Evolutionary conservation across 2,113 vertebrate species (phyloP).

Genomic region (Clarias batrachus): DNA sequence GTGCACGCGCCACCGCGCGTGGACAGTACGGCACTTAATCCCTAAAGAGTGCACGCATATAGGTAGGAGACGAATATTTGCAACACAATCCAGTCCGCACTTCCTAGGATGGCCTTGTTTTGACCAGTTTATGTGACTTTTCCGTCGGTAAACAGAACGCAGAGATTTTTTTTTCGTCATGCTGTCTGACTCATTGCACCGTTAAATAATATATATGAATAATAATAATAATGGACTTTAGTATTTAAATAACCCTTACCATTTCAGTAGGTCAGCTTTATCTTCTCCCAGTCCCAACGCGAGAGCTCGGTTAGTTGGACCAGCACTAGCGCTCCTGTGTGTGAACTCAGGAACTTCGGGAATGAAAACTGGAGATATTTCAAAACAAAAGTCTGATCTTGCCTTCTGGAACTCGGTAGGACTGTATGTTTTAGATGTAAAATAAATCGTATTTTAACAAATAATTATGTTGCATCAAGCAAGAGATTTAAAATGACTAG

Average conservation of each 20-base stretch:
- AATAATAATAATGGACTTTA: too few relatives aligned
- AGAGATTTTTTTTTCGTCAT: neutral
- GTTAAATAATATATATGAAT: neutral
- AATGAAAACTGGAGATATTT: neutral
- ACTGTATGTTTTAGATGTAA: neutral
- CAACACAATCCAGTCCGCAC: neutral
- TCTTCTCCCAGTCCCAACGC: slow-evolving; percentile 16
- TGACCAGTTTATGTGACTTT: slow-evolving; percentile 1
- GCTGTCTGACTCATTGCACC: neutral
- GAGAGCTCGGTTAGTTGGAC: neutral
- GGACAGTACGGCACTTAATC: too few relatives aligned
- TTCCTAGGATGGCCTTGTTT: slow-evolving; percentile 49
- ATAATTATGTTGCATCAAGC: too few relatives aligned
- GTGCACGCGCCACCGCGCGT: neutral
- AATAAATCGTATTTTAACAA: too few relatives aligned
- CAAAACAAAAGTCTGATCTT: slow-evolving; percentile 48
- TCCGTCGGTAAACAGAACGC: neutral
- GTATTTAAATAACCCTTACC: neutral
- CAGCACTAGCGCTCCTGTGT: neutral
- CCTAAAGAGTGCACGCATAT: neutral
- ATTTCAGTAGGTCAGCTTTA: slow-evolving; percentile 24
- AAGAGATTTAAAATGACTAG: too few relatives aligned
- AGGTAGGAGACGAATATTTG: neutral
- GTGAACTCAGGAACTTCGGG: slow-evolving; percentile 25
- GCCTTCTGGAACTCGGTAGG: neutral